Base-by-base conservation (phyloP, 2,113 vertebrate species). In the Odontophorus gujanensis region DNA sequence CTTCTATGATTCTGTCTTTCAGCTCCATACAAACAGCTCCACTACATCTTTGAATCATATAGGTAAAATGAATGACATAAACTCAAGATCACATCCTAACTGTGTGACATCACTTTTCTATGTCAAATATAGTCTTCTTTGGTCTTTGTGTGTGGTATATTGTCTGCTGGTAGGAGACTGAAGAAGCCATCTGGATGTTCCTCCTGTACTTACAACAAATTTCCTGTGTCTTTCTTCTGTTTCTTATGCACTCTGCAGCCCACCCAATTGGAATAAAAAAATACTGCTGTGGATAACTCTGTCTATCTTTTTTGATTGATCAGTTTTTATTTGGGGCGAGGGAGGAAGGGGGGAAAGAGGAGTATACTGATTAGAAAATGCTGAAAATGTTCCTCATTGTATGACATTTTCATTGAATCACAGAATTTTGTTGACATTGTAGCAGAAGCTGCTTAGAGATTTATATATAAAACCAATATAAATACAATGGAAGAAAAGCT, bases 261-360 rank as follows among this genome's bases (percentile, higher is more conserved):
- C 36, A 19, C 11, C 11, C 0, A 0, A 11, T 26, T 30, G 34
- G 40, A 53, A 25, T 50, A 82, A 38, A 16, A 81, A 66, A 16
- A 2, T 5, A 4, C 5, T 9, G 28, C 2, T 69, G n/a, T 11
- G 66, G 42, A 65, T 8, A 72, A 87, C 68, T 1, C 14, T 25
- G 13, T 48, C 22, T 17, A 4, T 15, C 28, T 45, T 55, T 42
- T 73, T 80, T 63, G 15, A 63, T 4, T 43, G 38, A 25, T 24
- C 4, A 1, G 21, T 50, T 62, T 84, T 34, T 69, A 25, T 10
- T 40, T 12, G 14, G 43, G 20, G 17, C 8, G 17, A 10, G 30
- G 21, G 2, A 0, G 14, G 5, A 2, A 2, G 13, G 3, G 6
- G 6, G 9, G 14, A 32, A 26, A 3, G 5, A 9, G 13, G 4